A percentile compares a stretch with the other conserved stretches of the same genome.
Evolutionary conservation across 2,797 vertebrate genomes (phyloP).

Genomic region (Siniperca scherzeri): DNA sequence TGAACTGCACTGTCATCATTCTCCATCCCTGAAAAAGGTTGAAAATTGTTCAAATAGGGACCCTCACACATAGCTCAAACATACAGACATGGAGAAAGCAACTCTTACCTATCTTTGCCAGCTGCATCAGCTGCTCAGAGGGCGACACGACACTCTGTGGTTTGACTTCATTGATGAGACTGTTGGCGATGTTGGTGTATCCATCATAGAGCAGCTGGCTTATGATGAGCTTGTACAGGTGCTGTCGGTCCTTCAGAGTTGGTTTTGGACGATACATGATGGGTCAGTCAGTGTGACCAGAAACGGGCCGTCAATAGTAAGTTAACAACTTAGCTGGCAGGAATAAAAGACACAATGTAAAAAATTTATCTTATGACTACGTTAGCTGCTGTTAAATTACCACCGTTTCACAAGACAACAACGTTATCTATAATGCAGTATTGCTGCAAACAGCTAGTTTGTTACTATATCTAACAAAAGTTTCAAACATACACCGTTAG

Average conservation of each 20-base stretch:
- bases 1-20: constrained; percentile 97
- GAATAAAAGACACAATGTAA: constrained; percentile 36
- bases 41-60: neutral
- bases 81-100: no score
- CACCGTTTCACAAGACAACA: neutral
- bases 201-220: constrained; percentile 97
- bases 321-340: constrained; percentile 14
- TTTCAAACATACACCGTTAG: neutral
- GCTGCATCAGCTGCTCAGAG: constrained; percentile 97
- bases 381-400: neutral
- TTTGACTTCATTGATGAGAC: constrained; percentile 95
- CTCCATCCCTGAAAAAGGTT: constrained; percentile 91
- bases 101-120: constrained; percentile 93
- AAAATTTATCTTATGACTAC: neutral
- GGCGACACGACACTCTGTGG: constrained; percentile 94
- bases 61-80: neutral
- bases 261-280: constrained; percentile 96
- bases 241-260: constrained; percentile 96
- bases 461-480: neutral
- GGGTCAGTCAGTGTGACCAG: constrained; percentile 8
- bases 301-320: neutral
- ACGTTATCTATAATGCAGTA: neutral
- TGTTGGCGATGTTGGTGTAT: constrained; percentile 95
- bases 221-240: constrained; percentile 97
- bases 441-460: neutral